Evolutionary conservation across 2,797 vertebrate genomes (phyloP).

Genomic region (Sebastes flavidus): DNA sequence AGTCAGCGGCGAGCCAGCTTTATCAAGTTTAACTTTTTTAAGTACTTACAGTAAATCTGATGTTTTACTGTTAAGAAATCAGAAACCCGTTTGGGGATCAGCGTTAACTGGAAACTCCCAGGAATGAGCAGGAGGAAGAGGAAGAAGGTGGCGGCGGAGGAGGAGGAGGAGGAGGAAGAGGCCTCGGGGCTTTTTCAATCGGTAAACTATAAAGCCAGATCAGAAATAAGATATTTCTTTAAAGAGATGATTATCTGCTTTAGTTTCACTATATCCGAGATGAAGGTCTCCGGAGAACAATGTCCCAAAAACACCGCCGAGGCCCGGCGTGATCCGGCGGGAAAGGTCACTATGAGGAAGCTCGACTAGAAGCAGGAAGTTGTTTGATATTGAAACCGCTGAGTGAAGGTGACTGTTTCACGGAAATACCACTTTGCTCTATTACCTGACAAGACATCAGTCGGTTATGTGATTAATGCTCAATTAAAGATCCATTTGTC

Average conservation of each 20-base stretch:
- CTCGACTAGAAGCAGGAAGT: background rate
- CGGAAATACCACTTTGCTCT: background rate
- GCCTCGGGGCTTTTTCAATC: constrained; percentile 5
- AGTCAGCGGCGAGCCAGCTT: background rate
- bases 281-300: background rate
- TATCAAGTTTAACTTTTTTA: background rate
- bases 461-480: background rate
- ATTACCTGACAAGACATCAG: background rate
- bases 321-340: background rate
- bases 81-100: background rate
- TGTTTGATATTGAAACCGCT: background rate
- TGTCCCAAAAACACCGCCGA: background rate
- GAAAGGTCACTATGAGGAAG: background rate
- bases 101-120: constrained; percentile 26
- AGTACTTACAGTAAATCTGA: constrained; percentile 7
- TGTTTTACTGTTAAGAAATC: background rate
- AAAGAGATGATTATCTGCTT: background rate
- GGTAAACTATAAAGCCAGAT: background rate
- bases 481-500: background rate
- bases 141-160: background rate
- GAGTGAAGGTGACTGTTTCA: background rate
- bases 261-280: background rate
- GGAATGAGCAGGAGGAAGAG: background rate
- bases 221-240: background rate
- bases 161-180: too few relatives aligned